Evolutionary conservation across 2,113 vertebrate species (phyloP).

Genomic region (rat (Rattus norvegicus)): DNA sequence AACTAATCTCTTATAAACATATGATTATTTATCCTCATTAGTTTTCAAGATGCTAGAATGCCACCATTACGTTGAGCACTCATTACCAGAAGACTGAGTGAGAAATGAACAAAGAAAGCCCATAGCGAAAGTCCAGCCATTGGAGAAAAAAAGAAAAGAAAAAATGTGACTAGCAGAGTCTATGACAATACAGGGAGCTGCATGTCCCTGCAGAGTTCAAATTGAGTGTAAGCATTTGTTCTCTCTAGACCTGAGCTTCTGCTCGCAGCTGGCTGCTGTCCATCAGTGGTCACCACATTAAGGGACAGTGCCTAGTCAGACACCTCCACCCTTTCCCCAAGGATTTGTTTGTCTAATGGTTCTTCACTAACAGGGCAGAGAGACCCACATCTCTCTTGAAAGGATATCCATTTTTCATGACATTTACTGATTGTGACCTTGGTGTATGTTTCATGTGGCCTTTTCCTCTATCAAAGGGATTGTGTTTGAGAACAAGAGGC

Average conservation of each 20-base stretch:
- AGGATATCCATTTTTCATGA: neutral
- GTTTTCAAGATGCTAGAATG: neutral
- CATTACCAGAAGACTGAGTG: neutral
- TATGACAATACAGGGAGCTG: neutral
- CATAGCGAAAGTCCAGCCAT: neutral
- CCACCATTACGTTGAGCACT: neutral
- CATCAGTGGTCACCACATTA: conserved; percentile 56
- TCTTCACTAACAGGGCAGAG: neutral
- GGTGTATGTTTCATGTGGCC: conserved; percentile 3
- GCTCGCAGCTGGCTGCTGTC: conserved; percentile 55
- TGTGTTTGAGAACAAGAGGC: conserved; percentile 23
- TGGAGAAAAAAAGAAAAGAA: neutral
- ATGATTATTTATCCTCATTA: neutral
- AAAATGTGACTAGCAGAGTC: neutral
- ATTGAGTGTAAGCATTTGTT: neutral
- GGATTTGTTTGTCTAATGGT: conserved; percentile 67
- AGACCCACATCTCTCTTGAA: neutral
- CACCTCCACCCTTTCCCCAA: conserved; percentile 8
- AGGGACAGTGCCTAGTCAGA: neutral
- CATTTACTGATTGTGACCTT: conserved; percentile 24
- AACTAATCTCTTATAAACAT: neutral
- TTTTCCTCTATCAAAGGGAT: neutral
- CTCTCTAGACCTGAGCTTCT: neutral
- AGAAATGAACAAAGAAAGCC: neutral
- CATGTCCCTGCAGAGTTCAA: neutral